Evolutionary conservation across 2,888 invertebrate genomes (phyloP), one percentile per base, ranked within the genome.

Genomic region (Hypomecis punctinalis): DNA sequence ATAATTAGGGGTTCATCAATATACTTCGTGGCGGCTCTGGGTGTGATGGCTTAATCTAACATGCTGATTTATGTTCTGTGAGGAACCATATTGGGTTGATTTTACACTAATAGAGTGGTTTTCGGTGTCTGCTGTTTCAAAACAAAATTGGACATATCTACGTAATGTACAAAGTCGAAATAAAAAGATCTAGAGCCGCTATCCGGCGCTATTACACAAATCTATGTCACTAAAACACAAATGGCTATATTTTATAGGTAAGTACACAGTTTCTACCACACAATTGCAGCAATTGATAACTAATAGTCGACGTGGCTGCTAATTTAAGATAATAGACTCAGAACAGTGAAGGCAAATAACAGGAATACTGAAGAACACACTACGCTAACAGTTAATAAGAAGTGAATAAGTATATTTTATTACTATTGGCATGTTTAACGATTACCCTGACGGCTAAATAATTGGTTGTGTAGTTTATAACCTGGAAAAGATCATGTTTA

Each of bases 11-110:
- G 67, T 60, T 84, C 77, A 83, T 81, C 72, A 78, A 75, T 77
- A 67, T 85, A 87, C 83, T 83, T 78, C 79, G 90, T 89, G 86
- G 83, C 82, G 84, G 81, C 79, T 84, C 75, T 82, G 84, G 87
- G 78, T 87, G 89, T 88, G 85, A 79, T 79, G 76, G 78, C 84
- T 87, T 90, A 90, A 74, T 72, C 86, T 89, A 90, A 75, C 91
- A 91, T 91, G 91, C 91, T 87, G 73, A 78, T 78, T 81, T 77
- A 83, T 77, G 75, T 81, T 84, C 78, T 69, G 87, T 89, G 88
- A 83, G 79, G 69, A 79, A 77, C 76, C 74, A 70, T 76, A 76
- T 71, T 68, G 73, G 76, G 76, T 71, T 77, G 73, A 78, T 70
- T 78, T 80, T 78, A 79, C 78, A 78, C 81, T 86, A 76, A 73